Conservation (phyloP, 2,888 invertebrate species). For the Drosophila niveifrons region DNA sequence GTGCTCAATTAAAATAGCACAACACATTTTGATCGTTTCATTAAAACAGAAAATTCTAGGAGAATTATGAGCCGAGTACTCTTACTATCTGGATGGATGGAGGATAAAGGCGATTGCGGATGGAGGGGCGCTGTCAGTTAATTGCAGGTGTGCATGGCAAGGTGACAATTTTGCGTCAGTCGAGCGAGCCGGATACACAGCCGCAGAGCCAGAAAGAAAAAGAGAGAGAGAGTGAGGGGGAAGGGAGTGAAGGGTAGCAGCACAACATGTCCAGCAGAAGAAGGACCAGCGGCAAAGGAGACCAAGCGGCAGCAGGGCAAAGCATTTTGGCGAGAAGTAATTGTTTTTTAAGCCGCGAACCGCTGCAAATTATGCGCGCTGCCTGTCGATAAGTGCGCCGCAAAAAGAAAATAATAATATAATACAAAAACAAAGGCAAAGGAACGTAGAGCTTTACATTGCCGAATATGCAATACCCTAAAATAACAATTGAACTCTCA, state of each 20-base stretch:
- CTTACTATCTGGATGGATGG: not conserved
- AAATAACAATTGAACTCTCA: not conserved
- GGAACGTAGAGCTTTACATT: not conserved
- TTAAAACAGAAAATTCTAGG: constrained; percentile 48
- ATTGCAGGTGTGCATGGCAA: constrained; percentile 79
- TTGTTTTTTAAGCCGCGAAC: constrained; percentile 62
- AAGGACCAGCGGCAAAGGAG: not conserved
- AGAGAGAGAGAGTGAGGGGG: not conserved
- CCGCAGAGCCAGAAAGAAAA: too few species aligned
- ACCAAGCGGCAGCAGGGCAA: constrained; percentile 4
- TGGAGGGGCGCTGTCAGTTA: constrained; percentile 50
- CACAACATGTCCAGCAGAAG: constrained; percentile 24
- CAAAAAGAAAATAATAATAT: constrained; percentile 39
- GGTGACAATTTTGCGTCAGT: constrained; percentile 81
- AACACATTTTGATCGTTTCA: constrained; percentile 70
- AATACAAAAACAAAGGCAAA: constrained; percentile 17
- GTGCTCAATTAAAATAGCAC: constrained; percentile 65
- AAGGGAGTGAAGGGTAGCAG: constrained; percentile 27
- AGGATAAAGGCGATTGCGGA: too few species aligned
- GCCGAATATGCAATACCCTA: constrained; percentile 26
- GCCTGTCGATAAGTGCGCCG: constrained; percentile 53
- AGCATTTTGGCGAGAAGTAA: constrained; percentile 64
- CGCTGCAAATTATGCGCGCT: constrained; percentile 54
- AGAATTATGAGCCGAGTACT: constrained; percentile 5
- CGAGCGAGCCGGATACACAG: constrained; percentile 59